Conservation (phyloP, 2,797 vertebrate species). For the Oreonectes daqikongensis region DNA sequence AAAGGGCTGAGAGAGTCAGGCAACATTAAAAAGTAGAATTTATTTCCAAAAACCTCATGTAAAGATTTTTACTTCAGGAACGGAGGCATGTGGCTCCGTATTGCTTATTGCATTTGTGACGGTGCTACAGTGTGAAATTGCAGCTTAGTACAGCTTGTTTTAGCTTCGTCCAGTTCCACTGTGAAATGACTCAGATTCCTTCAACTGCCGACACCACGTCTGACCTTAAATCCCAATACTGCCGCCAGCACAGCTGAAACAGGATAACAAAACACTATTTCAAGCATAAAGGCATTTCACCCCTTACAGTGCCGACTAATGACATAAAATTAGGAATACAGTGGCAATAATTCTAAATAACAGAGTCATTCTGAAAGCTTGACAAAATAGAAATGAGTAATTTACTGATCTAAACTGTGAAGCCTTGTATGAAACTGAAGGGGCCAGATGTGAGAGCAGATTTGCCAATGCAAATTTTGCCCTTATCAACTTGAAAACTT, state of each 20-base stretch:
- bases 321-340: background rate
- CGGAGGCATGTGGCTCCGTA: constrained; percentile 1
- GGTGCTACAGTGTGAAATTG: constrained; percentile 17
- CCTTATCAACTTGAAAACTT: constrained; percentile 44
- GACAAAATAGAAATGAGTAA: constrained; percentile 9
- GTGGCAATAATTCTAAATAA: no score
- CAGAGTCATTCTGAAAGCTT: background rate
- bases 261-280: background rate
- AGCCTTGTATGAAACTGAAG: background rate
- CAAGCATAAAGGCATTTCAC: background rate
- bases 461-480: constrained; percentile 51
- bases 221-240: constrained; percentile 14
- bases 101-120: constrained; percentile 15
- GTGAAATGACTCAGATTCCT: constrained; percentile 16
- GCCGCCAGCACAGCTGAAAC: background rate
- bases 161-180: background rate
- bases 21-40: constrained; percentile 6
- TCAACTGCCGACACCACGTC: background rate
- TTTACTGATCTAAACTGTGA: constrained; percentile 15
- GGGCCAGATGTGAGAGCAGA: constrained; percentile 35
- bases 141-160: constrained; percentile 33
- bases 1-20: constrained; percentile 12
- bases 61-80: background rate
- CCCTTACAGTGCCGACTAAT: background rate
- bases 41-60: background rate